Conservation (phyloP, 1,140 invertebrate genomes). For the Stegodyphus dumicola region DNA sequence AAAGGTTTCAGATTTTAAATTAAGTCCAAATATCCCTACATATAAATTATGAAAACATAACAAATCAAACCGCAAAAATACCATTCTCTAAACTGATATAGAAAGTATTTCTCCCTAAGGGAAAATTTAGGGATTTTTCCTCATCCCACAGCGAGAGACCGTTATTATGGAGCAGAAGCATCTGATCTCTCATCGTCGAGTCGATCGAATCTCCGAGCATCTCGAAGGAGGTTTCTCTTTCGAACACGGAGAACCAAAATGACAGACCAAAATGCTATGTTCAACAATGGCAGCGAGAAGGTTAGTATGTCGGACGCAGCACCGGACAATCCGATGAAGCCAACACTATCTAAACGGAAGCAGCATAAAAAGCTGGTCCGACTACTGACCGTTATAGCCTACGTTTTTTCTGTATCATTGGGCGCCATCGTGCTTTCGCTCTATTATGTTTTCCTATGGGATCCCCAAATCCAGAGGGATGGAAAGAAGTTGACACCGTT, state of each 20-base stretch:
- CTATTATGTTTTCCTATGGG: constrained; percentile 97
- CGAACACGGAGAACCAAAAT: not conserved
- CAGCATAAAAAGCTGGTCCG: constrained; percentile 88
- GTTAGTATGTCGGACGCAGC: constrained; percentile 6
- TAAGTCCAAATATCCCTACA: no score
- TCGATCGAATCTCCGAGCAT: no score
- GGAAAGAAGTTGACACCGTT: not conserved
- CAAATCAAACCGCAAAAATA: no score
- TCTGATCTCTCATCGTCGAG: no score
- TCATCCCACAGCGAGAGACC: no score
- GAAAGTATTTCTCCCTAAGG: no score
- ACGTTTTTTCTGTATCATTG: constrained; percentile 93
- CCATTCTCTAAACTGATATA: no score
- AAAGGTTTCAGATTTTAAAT: no score
- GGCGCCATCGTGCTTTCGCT: constrained; percentile 94
- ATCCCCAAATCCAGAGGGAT: constrained; percentile 74
- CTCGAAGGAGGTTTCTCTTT: no score
- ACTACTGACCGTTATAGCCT: constrained; percentile 94
- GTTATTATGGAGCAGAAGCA: no score
- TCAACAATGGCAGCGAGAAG: constrained; percentile 29
- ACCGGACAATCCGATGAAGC: not conserved
- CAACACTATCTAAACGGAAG: constrained; percentile 81
- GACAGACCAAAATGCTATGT: not conserved
- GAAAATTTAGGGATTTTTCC: no score
- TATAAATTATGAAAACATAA: no score